Conservation (phyloP, 2,797 vertebrate species). For the Amblyopsis hoosieri region DNA sequence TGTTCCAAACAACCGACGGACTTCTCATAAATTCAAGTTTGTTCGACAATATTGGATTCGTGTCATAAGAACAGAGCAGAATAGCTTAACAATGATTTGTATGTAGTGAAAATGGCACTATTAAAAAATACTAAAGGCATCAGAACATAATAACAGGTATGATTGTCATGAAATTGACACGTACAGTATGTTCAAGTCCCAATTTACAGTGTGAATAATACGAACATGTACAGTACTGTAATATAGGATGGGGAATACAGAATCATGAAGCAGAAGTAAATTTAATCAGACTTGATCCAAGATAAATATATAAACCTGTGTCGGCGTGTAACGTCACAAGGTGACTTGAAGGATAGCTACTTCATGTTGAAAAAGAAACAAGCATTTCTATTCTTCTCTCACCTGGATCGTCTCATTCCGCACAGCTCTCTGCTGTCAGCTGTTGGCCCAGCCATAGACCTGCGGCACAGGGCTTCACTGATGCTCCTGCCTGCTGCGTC, state of each 20-base stretch:
- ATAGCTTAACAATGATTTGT: neutral
- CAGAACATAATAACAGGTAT: neutral
- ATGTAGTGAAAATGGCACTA: neutral
- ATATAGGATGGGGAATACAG: neutral
- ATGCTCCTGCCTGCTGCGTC: slow-evolving; percentile 55
- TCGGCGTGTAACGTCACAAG: slow-evolving; percentile 20
- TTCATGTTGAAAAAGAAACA: slow-evolving; percentile 14
- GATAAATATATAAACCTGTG: too few relatives aligned
- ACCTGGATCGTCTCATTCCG: slow-evolving; percentile 20
- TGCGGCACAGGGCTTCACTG: slow-evolving; percentile 45
- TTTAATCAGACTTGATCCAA: too few relatives aligned
- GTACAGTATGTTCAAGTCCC: neutral
- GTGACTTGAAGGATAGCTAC: slow-evolving; percentile 11
- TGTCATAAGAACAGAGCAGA: neutral
- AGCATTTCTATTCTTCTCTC: slow-evolving; percentile 30
- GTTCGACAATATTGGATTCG: neutral
- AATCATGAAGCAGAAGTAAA: neutral
- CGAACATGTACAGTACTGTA: neutral
- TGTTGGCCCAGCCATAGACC: slow-evolving; percentile 26
- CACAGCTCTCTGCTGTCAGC: slow-evolving; percentile 51
- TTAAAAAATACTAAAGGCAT: neutral
- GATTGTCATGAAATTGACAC: neutral
- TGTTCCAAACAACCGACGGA: neutral
- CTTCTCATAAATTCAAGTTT: neutral
- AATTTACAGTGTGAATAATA: too few relatives aligned